phyloP scores from a whole-genome alignment of 2,113 vertebrate genomes.

The Neolamprologus sp. region DNA sequence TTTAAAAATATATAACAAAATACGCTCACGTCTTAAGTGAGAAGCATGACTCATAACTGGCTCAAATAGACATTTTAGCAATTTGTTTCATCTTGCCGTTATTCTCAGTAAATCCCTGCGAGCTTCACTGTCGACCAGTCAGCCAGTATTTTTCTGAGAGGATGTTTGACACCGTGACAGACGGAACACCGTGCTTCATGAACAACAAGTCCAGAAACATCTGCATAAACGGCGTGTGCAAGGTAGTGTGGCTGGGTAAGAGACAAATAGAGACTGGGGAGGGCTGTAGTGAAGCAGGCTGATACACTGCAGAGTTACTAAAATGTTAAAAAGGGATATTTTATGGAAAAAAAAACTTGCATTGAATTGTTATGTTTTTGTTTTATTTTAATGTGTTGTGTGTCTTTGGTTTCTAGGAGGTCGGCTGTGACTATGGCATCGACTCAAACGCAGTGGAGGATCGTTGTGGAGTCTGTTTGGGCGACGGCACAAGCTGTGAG shows the following conservation, averaged over 20 bases:
- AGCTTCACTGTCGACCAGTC: conserved; percentile 86
- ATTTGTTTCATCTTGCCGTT: neutral
- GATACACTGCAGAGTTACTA: neutral
- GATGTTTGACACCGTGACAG: conserved; percentile 91
- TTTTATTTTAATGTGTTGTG: neutral
- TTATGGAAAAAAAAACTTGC: neutral
- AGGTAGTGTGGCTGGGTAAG: conserved; percentile 86
- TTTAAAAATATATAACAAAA: neutral
- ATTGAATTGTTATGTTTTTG: neutral
- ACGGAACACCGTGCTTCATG: conserved; percentile 92
- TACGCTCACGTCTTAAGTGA: neutral
- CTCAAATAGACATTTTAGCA: neutral
- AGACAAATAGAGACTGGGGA: conserved; percentile 22
- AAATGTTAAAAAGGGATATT: neutral
- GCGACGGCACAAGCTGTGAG: conserved; percentile 85
- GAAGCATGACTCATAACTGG: neutral
- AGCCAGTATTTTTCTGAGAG: conserved; percentile 86
- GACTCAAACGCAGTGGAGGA: conserved; percentile 91
- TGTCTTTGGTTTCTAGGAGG: conserved; percentile 64
- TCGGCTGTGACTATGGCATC: conserved; percentile 95
- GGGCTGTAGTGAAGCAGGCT: neutral
- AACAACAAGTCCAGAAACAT: conserved; percentile 82
- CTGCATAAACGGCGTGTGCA: conserved; percentile 99
- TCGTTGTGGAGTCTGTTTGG: conserved; percentile 89
- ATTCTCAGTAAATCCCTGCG: conserved; percentile 82